Percentiles rank a stretch among this genome's conserved stretches.
Evolutionary conservation across 2,797 vertebrate genomes (phyloP).

Genomic region (Melanotaenia trifasciata): DNA sequence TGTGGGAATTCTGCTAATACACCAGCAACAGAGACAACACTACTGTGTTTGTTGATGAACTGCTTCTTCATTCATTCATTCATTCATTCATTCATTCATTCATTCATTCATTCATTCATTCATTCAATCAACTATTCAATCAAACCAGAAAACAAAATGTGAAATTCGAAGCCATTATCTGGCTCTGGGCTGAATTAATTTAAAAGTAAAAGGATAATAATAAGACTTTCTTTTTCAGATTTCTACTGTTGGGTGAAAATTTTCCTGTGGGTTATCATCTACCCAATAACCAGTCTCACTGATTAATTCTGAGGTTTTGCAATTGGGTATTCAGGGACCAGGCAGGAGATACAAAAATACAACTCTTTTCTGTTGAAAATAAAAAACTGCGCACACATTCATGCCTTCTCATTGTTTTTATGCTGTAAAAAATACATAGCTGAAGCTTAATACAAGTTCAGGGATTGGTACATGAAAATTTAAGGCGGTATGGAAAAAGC

Average conservation of each 20-base stretch:
- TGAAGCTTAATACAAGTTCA: background rate
- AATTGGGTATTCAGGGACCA: background rate
- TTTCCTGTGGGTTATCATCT: background rate
- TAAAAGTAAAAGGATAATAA: background rate
- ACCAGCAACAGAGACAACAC: background rate
- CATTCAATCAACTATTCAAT: background rate
- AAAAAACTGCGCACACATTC: background rate
- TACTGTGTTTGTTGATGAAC: background rate
- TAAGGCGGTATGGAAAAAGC: too few relatives aligned
- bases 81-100: background rate
- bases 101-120: background rate
- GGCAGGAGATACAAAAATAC: background rate
- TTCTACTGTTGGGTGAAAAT: background rate
- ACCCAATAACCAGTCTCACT: background rate
- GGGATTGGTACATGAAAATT: background rate
- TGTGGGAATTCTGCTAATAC: conserved; percentile 21
- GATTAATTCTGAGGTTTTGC: background rate
- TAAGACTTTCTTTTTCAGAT: background rate
- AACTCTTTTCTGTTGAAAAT: too few relatives aligned
- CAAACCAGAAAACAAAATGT: background rate
- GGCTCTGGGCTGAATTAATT: background rate
- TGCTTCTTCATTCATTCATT: background rate
- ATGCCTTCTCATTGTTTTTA: background rate
- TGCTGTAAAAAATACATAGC: background rate
- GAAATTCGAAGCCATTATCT: too few relatives aligned